These are phyloP conservation scores for Rhea pennata DNA, from an alignment of 2,113 vertebrate genomes.

Conservation along the genomic window DNA sequence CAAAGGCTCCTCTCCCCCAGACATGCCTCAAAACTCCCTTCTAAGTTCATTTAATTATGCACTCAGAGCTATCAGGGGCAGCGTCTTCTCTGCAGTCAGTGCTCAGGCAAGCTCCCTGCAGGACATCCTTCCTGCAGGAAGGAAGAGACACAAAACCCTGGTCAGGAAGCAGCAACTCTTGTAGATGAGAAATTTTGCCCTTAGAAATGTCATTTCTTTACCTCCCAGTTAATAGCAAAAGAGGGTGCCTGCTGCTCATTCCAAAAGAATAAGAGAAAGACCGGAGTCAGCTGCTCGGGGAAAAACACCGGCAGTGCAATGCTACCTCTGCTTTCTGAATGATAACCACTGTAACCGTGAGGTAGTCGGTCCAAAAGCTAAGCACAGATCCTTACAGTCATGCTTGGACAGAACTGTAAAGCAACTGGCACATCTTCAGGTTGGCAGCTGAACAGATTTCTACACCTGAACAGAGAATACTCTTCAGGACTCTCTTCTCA, in stretches of 20 bases:
- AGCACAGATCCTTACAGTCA: background rate
- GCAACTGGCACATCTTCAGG: background rate
- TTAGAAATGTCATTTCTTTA: background rate
- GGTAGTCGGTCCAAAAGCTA: background rate
- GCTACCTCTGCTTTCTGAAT: background rate
- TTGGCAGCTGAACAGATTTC: background rate
- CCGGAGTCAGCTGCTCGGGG: background rate
- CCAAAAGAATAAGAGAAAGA: background rate
- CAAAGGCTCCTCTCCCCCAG: background rate
- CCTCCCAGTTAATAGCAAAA: background rate
- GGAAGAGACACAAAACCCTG: background rate
- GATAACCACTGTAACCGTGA: background rate
- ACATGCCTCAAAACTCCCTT: background rate
- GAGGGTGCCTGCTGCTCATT: background rate
- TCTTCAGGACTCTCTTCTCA: background rate
- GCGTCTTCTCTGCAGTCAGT: background rate
- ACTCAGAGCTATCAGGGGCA: background rate
- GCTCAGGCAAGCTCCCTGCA: background rate
- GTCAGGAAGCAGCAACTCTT: background rate
- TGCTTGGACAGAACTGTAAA: background rate
- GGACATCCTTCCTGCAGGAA: background rate
- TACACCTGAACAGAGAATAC: background rate
- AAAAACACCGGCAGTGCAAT: background rate
- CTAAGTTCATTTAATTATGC: background rate
- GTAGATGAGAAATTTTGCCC: background rate